These are phyloP conservation scores for Plutomurus gul DNA, from an alignment of 1,140 invertebrate species.

Conservation along the genomic window DNA sequence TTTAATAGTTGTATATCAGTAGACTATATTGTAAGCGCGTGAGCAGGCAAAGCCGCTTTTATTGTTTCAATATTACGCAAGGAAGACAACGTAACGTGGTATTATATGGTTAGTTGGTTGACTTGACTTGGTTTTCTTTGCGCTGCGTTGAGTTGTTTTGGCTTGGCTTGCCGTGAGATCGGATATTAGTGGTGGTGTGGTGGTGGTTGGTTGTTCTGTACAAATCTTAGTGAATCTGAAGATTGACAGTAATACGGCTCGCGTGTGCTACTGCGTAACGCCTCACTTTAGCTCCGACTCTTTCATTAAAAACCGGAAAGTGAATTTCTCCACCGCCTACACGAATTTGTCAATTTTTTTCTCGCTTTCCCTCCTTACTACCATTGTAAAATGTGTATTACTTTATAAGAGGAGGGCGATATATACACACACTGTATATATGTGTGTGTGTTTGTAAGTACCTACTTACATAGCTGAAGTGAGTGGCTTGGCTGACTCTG, in stretches of 20 bases:
- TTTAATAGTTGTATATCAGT: neutral
- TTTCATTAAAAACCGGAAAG: slow-evolving; percentile 53
- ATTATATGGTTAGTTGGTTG: no score
- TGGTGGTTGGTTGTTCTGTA: slow-evolving; percentile 16
- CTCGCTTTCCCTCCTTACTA: neutral
- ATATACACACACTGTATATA: no score
- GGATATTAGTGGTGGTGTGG: neutral
- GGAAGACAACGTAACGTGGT: neutral
- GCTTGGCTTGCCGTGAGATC: neutral
- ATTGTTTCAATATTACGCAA: neutral
- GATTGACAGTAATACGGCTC: slow-evolving; percentile 53
- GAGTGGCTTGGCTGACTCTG: no score
- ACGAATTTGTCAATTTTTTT: slow-evolving; percentile 52
- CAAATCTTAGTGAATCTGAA: slow-evolving; percentile 37
- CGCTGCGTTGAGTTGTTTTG: neutral
- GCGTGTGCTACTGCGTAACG: slow-evolving; percentile 54
- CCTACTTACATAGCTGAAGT: neutral
- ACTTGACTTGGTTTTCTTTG: neutral
- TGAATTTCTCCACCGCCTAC: slow-evolving; percentile 49
- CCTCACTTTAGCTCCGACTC: slow-evolving; percentile 46
- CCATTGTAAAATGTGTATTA: no score
- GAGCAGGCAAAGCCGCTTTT: neutral
- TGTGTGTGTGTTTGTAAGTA: neutral
- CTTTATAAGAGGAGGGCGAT: no score
- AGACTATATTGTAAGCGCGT: neutral